These are phyloP conservation scores for Ostrea edulis DNA, from an alignment of 1,140 invertebrate species.

Conservation along the genomic window DNA sequence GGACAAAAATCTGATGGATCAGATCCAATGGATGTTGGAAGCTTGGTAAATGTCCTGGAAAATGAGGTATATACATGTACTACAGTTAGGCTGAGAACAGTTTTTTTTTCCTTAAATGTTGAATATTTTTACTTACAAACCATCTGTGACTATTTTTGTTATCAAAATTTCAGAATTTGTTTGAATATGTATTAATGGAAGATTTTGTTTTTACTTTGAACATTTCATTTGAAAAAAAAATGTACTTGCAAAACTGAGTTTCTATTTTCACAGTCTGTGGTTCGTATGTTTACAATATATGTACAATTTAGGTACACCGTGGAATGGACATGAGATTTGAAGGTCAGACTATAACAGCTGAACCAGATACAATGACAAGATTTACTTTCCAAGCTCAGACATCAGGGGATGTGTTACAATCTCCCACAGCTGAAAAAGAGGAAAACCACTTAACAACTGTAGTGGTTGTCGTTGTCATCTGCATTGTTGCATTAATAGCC, in stretches of 20 bases:
- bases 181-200: no score
- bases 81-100: background rate
- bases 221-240: no score
- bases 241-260: no score
- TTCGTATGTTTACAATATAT: no score
- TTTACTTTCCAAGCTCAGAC: constrained; percentile 41
- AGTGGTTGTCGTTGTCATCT: constrained; percentile 32
- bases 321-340: constrained; percentile 40
- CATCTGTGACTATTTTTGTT: no score
- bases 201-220: no score
- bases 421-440: background rate
- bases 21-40: background rate
- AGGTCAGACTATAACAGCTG: constrained; percentile 31
- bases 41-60: constrained; percentile 38
- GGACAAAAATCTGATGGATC: background rate
- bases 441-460: background rate
- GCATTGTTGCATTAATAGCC: background rate
- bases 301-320: constrained; percentile 13
- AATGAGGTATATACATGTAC: constrained; percentile 44
- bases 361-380: background rate
- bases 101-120: background rate
- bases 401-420: background rate
- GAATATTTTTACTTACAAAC: no score
- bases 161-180: no score
- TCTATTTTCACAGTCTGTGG: no score